A percentile compares a stretch with the other conserved stretches of the same genome.
These are phyloP conservation scores for Molossus alvarezi DNA, from an alignment of 2,797 vertebrate species.

Conservation along the genomic window DNA sequence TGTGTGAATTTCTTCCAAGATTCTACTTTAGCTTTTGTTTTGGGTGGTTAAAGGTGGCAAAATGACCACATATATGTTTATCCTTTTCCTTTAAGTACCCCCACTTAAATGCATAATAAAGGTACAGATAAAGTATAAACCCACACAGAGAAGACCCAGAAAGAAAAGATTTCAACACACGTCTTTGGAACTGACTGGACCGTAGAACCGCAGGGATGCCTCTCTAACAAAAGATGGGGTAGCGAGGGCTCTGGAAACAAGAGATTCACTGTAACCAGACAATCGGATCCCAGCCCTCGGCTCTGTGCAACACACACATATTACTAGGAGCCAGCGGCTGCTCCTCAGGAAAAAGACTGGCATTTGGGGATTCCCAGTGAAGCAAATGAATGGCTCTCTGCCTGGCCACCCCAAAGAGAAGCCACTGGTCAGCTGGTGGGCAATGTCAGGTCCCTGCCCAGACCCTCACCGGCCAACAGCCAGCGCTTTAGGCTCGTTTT, in stretches of 20 bases:
- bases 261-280: not conserved
- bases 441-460: not conserved
- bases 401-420: not conserved
- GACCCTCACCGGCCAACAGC: not conserved
- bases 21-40: constrained; percentile 33
- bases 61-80: not conserved
- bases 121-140: not conserved
- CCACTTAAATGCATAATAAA: not conserved
- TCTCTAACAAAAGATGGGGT: not conserved
- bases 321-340: not conserved
- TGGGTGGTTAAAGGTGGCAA: not conserved
- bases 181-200: not conserved
- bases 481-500: not conserved
- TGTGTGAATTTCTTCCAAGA: not conserved
- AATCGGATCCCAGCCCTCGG: not conserved
- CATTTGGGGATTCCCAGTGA: not conserved
- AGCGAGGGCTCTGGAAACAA: not conserved
- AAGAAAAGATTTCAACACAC: not conserved
- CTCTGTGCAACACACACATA: not conserved
- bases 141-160: constrained; percentile 13
- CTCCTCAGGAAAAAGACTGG: not conserved
- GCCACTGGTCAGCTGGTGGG: not conserved
- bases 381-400: not conserved
- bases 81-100: not conserved
- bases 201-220: not conserved